Evolutionary conservation across 2,888 invertebrate species (phyloP), one percentile per base, ranked within the genome.

Genomic region (Agapostemon virescens): DNA sequence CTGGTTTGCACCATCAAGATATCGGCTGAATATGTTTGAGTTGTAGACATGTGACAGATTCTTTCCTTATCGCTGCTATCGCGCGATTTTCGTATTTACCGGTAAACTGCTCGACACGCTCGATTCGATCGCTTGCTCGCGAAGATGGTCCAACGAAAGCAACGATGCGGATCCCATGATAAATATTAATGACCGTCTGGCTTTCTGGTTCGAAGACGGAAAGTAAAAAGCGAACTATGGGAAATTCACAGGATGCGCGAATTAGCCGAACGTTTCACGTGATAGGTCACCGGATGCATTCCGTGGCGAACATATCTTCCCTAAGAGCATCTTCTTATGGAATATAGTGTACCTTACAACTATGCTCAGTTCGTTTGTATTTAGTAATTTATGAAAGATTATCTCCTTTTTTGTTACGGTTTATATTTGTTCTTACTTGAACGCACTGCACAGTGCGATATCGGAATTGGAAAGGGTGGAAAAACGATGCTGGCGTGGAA

Each of bases 51-150:
- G 45, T 23, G 38, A 20, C 40, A 49, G 45, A 26, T 38, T 15
- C 33, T n/a, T n/a, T 49, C 67, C 42, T 84, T 78, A 84, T 84
- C 75, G 33, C 33, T 23, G 66, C 70, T 64, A 30, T 40, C 40
- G 40, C 13, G 40, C 40, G 40, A 40, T 40, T 40, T 40, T 11
- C 58, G 69, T 77, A 70, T 78, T 77, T 69, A 67, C 64, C 69
- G 67, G 45, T 78, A 45, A 68, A 70, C 40, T 42, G 55, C n/a
- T 33, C 38, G 69, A 72, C 68, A 79, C 72, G 79, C 30, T 17
- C 63, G 71, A 33, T 74, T 72, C 38, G 38, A 38, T 42, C 58
- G n/a, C n/a, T 9, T 3, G 23, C 17, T n/a, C 17, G 33, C 33
- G 33, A 36, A 23, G 11, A 6, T 4, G 33, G 33, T 45, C 17